A percentile compares a stretch with the other conserved stretches of the same genome.
phyloP scores from a whole-genome alignment of 2,888 invertebrate species.

The Euplagia quadripunctaria region DNA sequence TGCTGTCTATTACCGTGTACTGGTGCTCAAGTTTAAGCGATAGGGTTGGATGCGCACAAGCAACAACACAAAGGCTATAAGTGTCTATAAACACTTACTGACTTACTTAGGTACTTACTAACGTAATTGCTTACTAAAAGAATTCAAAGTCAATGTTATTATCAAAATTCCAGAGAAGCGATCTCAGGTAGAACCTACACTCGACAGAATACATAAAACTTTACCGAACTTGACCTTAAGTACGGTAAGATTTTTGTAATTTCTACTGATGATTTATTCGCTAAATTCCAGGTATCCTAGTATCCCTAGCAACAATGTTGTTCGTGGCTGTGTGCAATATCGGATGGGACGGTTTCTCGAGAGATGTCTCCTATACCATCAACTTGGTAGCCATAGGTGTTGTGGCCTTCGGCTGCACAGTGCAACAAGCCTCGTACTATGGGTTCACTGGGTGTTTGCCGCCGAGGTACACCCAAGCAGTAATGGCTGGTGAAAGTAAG shows the following conservation, averaged over 20 bases:
- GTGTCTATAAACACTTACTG: no score
- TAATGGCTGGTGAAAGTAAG: constrained; percentile 98
- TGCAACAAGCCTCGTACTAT: constrained; percentile 98
- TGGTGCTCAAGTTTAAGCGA: no score
- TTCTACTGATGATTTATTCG: not conserved
- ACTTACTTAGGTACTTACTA: no score
- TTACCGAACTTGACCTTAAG: no score
- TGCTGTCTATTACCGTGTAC: no score
- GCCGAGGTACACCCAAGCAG: constrained; percentile 96
- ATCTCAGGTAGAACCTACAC: no score
- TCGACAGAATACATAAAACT: no score
- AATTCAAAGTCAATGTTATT: no score
- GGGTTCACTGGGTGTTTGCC: constrained; percentile 97
- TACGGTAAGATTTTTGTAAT: not conserved
- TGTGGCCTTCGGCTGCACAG: constrained; percentile 96
- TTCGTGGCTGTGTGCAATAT: constrained; percentile 95
- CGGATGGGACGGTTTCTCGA: constrained; percentile 94
- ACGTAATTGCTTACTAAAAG: no score
- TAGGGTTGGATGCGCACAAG: no score
- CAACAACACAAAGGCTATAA: no score
- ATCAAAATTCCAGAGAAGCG: no score
- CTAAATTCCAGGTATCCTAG: constrained; percentile 89
- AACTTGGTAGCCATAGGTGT: constrained; percentile 94
- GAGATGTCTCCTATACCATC: constrained; percentile 93
- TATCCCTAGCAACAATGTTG: constrained; percentile 93